phyloP scores from a whole-genome alignment of 2,888 invertebrate genomes.

The Augochlorella aurata region DNA sequence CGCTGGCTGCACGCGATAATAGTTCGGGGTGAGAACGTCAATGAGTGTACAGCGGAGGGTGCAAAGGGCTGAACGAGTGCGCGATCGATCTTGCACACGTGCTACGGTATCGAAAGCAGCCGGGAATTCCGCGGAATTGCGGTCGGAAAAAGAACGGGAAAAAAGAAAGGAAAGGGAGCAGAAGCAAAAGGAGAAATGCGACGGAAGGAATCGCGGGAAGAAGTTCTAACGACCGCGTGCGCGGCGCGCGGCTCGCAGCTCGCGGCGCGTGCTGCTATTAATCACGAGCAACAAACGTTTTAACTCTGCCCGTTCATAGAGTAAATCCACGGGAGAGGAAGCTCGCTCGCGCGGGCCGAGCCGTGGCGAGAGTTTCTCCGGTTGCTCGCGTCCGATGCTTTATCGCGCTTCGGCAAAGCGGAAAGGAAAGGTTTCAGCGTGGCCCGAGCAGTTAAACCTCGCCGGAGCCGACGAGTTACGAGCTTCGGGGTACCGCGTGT shows the following conservation, averaged over 20 bases:
- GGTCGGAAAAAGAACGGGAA: background rate
- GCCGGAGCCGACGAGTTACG: background rate
- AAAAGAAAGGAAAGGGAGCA: slow-evolving; percentile 1
- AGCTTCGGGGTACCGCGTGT: background rate
- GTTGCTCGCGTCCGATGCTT: slow-evolving; percentile 53
- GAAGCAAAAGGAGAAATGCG: background rate
- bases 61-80: background rate
- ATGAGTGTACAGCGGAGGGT: background rate
- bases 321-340: slow-evolving; percentile 27
- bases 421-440: slow-evolving; percentile 34
- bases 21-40: background rate
- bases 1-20: slow-evolving; percentile 3
- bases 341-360: slow-evolving; percentile 2
- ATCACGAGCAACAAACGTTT: slow-evolving; percentile 63
- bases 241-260: background rate
- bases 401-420: slow-evolving; percentile 53
- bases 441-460: background rate
- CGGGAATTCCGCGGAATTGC: background rate
- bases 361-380: slow-evolving; percentile 31
- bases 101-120: slow-evolving; percentile 7
- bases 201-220: slow-evolving; percentile 27
- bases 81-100: slow-evolving; percentile 10
- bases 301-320: slow-evolving; percentile 53
- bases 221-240: slow-evolving; percentile 58
- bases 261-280: slow-evolving; percentile 54